Base-by-base conservation (phyloP, 2,888 invertebrate genomes). In the Sarcophaga carnaria region DNA sequence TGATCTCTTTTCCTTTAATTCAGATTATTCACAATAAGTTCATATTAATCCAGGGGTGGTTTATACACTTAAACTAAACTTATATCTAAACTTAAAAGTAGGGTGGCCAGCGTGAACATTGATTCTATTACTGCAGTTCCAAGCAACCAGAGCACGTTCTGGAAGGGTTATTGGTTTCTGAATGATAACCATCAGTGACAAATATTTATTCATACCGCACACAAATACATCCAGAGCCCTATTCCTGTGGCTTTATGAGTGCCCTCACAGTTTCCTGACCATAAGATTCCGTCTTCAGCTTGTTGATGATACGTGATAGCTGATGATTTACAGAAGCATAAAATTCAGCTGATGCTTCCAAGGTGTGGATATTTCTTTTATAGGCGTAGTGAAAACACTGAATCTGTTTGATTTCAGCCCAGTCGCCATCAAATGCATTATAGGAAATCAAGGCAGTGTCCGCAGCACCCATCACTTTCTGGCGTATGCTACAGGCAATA, bases 281-380 rank as follows among this genome's bases (percentile, higher is more conserved):
- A 47, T 86, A 84, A 4, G 72, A 59, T 47, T 88, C 87, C 0
- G 88, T 88, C 67, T 88, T 82, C 6, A 88, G 60, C 60, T 88
- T 89, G 20, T 88, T 89, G 1, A 89, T 81, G 6, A 89, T 88
- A 2, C 86, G 47, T 0, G 87, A 89, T 14, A 89, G 79, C 62
- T 89, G 88, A 11, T 87, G 83, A 22, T 88, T 89, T 5, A 88
- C 74, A 0, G 75, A 79, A 0, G 87, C 83, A 45, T 88, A 89
- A 59, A 89, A 89, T 64, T 87, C 82, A 89, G 66, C 74, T 90
- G 87, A 64, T 89, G 87, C 22, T 63, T 90, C 84, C 2, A 89
- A 59, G 0, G 88, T 89, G 10, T 87, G 74, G 0, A 88, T 49
- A 67, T 89, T 89, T 27, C 87, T 70, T 60, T 89, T 90, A 37